Conservation (phyloP, 2,888 invertebrate genomes). For the Drosophila subquinaria region DNA sequence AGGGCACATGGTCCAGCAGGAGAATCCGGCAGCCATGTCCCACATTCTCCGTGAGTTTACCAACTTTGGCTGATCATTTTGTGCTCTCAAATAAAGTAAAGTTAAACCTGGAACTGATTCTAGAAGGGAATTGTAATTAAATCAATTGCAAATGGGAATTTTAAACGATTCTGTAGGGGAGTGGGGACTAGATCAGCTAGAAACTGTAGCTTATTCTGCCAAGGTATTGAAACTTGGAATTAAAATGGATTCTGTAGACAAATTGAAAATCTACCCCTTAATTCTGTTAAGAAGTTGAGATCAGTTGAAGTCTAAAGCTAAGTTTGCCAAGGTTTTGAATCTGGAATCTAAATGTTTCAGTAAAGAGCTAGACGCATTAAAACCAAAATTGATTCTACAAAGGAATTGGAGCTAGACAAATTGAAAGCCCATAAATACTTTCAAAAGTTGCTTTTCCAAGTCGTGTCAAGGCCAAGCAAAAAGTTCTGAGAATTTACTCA, state of each 20-base stretch:
- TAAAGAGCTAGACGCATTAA: background rate
- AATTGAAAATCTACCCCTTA: no score
- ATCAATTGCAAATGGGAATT: background rate
- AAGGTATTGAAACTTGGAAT: no score
- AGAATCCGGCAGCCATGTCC: conserved; percentile 90
- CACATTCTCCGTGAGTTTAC: conserved; percentile 87
- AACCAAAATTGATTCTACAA: background rate
- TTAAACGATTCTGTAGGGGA: no score
- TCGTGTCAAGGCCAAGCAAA: conserved; percentile 30
- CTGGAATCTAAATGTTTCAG: background rate
- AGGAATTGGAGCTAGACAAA: background rate
- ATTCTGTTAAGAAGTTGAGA: background rate
- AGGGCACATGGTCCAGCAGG: conserved; percentile 87
- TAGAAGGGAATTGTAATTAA: no score
- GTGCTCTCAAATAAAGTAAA: conserved; percentile 23
- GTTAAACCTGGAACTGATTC: background rate
- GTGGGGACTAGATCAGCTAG: no score
- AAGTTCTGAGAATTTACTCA: conserved; percentile 73
- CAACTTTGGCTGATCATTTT: conserved; percentile 56
- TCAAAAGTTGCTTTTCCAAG: background rate
- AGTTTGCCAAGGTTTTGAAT: background rate
- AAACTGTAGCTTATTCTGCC: no score
- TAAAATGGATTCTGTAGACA: no score
- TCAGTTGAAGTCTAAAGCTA: background rate
- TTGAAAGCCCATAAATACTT: conserved; percentile 18